Evolutionary conservation across 2,888 invertebrate genomes (phyloP).

Genomic region (Ornithoptera priamus): DNA sequence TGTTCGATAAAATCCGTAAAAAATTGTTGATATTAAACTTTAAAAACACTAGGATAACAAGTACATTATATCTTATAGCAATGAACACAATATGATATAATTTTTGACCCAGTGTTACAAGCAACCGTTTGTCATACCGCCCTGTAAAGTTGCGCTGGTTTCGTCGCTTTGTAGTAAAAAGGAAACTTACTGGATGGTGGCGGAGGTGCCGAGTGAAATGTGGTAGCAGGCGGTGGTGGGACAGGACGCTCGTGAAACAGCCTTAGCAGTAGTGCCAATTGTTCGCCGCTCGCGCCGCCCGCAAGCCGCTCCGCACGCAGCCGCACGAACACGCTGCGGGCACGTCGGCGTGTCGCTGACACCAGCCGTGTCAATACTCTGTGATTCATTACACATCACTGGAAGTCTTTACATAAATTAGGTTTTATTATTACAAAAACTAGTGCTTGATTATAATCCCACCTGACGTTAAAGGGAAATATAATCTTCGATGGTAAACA

Average conservation of each 20-base stretch:
- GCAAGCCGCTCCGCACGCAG: constrained; percentile 55
- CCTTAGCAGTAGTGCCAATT: constrained; percentile 56
- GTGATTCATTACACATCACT: constrained; percentile 5
- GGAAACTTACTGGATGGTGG: constrained; percentile 29
- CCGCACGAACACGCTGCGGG: constrained; percentile 52
- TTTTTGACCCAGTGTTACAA: too few relatives aligned
- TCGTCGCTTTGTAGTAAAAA: not conserved
- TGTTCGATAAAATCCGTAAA: too few relatives aligned
- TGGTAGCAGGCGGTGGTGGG: constrained; percentile 40
- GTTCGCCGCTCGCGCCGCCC: constrained; percentile 63
- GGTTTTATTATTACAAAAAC: too few relatives aligned
- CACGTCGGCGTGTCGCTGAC: constrained; percentile 60
- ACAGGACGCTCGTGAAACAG: constrained; percentile 48
- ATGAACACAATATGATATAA: too few relatives aligned
- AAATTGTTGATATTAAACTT: too few relatives aligned
- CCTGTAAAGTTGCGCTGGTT: not conserved
- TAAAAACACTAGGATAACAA: too few relatives aligned
- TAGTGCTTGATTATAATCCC: too few relatives aligned
- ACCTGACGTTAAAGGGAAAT: too few relatives aligned
- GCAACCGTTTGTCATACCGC: not conserved
- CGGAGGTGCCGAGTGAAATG: constrained; percentile 30
- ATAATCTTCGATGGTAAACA: too few relatives aligned
- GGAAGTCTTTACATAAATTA: too few relatives aligned
- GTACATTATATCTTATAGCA: too few relatives aligned
- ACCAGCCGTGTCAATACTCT: constrained; percentile 61